Percentiles rank a stretch among this genome's conserved stretches.
Evolutionary conservation across 2,888 invertebrate species (phyloP).

Genomic region (Sclerodermus sp.): DNA sequence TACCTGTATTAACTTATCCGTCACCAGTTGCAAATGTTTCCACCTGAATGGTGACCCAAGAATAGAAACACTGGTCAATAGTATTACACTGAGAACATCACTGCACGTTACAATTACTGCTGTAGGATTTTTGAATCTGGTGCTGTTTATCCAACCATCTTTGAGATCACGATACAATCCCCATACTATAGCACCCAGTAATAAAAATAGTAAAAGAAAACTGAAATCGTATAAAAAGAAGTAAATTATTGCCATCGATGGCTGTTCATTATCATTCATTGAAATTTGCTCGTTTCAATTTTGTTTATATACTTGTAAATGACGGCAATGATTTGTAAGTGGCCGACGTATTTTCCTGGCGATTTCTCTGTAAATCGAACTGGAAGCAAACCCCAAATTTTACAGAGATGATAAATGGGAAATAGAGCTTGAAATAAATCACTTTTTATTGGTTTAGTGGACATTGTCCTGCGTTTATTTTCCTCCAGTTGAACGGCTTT

Average conservation of each 20-base stretch:
- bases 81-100: slow-evolving; percentile 63
- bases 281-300: slow-evolving; percentile 1
- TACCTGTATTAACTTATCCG: slow-evolving; percentile 59
- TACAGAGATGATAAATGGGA: slow-evolving; percentile 49
- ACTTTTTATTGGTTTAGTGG: slow-evolving; percentile 23
- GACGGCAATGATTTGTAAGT: slow-evolving; percentile 26
- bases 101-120: slow-evolving; percentile 63
- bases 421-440: slow-evolving; percentile 44
- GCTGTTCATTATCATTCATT: too few species aligned
- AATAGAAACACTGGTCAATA: slow-evolving; percentile 61
- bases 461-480: neutral
- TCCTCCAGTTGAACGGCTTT: slow-evolving; percentile 2
- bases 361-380: slow-evolving; percentile 35
- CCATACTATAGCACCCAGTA: slow-evolving; percentile 46
- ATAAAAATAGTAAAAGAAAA: slow-evolving; percentile 14
- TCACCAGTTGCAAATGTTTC: slow-evolving; percentile 60
- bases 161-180: slow-evolving; percentile 63
- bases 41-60: slow-evolving; percentile 62
- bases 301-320: slow-evolving; percentile 41
- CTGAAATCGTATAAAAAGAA: neutral
- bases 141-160: slow-evolving; percentile 61
- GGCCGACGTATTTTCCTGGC: slow-evolving; percentile 37
- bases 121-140: slow-evolving; percentile 62
- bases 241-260: too few species aligned
- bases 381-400: slow-evolving; percentile 45